A percentile compares a stretch with the other conserved stretches of the same genome.
These are phyloP conservation scores for Marcusenius ussheri DNA, from an alignment of 2,113 vertebrate species.

Conservation along the genomic window DNA sequence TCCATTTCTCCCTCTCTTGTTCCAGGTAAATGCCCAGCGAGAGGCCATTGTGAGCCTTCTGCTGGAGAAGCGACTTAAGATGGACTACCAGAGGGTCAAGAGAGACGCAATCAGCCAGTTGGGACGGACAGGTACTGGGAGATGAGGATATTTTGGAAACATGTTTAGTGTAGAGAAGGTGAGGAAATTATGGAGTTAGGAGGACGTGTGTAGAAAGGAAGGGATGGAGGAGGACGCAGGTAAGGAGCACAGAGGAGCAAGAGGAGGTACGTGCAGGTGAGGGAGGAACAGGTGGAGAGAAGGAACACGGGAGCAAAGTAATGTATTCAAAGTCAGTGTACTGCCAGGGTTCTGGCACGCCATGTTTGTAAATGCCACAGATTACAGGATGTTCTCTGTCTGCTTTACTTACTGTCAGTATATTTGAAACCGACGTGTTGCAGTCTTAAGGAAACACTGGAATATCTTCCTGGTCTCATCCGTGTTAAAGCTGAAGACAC, in stretches of 20 bases:
- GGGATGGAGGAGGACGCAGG: background rate
- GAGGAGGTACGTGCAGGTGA: background rate
- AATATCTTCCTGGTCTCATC: background rate
- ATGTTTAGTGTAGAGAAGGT: background rate
- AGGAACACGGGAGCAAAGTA: background rate
- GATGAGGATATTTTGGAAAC: background rate
- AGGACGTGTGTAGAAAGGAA: background rate
- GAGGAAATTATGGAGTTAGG: background rate
- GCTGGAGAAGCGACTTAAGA: constrained; percentile 64
- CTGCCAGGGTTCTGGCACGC: background rate
- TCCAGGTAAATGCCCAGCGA: constrained; percentile 66
- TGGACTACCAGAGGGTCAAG: constrained; percentile 60
- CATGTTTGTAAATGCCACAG: background rate
- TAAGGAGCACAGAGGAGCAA: background rate
- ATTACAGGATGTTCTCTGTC: background rate
- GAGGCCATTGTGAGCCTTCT: constrained; percentile 67
- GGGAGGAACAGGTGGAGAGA: background rate
- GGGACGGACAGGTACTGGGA: background rate
- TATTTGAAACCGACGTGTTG: background rate
- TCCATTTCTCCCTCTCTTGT: constrained; percentile 22
- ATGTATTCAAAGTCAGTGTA: background rate
- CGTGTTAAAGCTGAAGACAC: background rate
- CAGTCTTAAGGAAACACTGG: background rate
- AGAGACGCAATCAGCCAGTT: constrained; percentile 50
- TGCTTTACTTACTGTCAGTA: background rate